A percentile compares a stretch with the other conserved stretches of the same genome.
Conservation (phyloP, 1,140 invertebrate species). For the Grapholita molesta region DNA sequence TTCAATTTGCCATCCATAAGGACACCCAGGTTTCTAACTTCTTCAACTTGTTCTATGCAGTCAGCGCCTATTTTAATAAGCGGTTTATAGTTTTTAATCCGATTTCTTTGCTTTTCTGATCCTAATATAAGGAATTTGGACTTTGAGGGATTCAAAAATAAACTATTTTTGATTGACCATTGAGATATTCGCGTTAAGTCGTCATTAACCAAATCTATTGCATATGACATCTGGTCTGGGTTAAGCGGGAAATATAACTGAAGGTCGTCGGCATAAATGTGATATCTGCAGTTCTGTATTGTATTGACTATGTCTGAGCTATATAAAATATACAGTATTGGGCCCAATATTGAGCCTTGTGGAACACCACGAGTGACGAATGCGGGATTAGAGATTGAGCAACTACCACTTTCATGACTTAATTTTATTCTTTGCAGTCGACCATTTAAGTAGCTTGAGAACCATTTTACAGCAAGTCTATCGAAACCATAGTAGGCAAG, state of each 20-base stretch:
- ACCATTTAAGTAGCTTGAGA: background rate
- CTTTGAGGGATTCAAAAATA: background rate
- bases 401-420: background rate
- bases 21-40: background rate
- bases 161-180: background rate
- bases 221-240: background rate
- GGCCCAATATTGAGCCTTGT: constrained; percentile 10
- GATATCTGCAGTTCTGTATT: constrained; percentile 4
- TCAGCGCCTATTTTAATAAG: background rate
- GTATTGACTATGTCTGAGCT: background rate
- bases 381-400: background rate
- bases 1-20: background rate
- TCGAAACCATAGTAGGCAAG: constrained; percentile 10
- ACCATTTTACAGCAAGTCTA: background rate
- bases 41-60: background rate
- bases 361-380: background rate
- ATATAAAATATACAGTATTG: constrained; percentile 3
- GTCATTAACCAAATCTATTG: background rate
- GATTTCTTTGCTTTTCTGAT: background rate
- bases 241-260: background rate
- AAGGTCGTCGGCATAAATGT: constrained; percentile 5
- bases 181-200: background rate
- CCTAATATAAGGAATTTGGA: background rate
- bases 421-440: background rate
- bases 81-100: background rate